Percentiles rank a stretch among this genome's conserved stretches.
These are phyloP conservation scores for Syritta pipiens DNA, from an alignment of 2,888 invertebrate genomes.

Conservation along the genomic window DNA sequence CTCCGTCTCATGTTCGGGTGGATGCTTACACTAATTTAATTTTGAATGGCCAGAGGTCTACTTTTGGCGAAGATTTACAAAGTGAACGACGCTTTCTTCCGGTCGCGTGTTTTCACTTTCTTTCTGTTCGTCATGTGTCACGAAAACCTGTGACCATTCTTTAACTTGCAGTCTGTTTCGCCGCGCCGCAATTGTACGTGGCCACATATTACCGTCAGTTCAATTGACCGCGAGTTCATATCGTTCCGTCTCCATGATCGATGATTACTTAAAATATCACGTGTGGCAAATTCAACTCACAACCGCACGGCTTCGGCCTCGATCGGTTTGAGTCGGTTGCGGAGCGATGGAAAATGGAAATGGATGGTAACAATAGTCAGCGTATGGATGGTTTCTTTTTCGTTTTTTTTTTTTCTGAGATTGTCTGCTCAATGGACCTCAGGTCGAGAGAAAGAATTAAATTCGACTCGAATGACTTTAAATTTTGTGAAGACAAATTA, in stretches of 20 bases:
- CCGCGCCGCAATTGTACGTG: slow-evolving; percentile 32
- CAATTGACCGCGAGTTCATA: slow-evolving; percentile 62
- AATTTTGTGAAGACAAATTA: slow-evolving; percentile 63
- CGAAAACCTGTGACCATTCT: too few species aligned
- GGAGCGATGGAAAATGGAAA: slow-evolving; percentile 31
- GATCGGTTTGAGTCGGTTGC: not conserved
- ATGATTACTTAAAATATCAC: slow-evolving; percentile 67
- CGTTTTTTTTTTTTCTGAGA: too few species aligned
- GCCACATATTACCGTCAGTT: slow-evolving; percentile 28
- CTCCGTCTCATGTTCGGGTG: slow-evolving; percentile 11
- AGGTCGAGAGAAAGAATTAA: slow-evolving; percentile 58
- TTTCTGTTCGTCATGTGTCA: slow-evolving; percentile 14
- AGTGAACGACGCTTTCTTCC: slow-evolving; percentile 18
- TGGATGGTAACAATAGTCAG: slow-evolving; percentile 45
- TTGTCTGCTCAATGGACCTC: slow-evolving; percentile 29
- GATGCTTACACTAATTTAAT: slow-evolving; percentile 36
- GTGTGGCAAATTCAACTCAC: slow-evolving; percentile 65
- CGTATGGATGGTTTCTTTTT: slow-evolving; percentile 45
- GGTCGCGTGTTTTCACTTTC: slow-evolving; percentile 51
- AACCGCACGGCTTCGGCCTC: slow-evolving; percentile 36
- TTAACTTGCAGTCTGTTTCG: too few species aligned
- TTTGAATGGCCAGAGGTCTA: slow-evolving; percentile 37
- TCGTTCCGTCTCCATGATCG: slow-evolving; percentile 57
- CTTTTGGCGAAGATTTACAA: slow-evolving; percentile 9
- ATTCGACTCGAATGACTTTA: slow-evolving; percentile 51